A percentile compares a stretch with the other conserved stretches of the same genome.
phyloP scores from a whole-genome alignment of 37 sponge, comb jelly and placozoan species.

The Bolinopsis microptera region DNA sequence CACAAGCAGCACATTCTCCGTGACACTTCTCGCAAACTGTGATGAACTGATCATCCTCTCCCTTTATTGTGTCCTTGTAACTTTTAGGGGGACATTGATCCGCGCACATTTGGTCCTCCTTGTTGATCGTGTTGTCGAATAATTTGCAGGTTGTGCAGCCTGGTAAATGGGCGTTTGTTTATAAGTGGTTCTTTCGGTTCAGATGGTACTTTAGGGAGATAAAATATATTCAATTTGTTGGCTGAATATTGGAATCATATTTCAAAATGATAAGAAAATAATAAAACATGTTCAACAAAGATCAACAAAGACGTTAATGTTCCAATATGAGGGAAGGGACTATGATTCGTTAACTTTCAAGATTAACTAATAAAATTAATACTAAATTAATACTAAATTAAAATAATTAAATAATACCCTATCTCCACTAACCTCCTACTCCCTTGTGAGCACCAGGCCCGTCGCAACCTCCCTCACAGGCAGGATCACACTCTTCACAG shows the following conservation, averaged over 20 bases:
- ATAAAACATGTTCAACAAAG: no score
- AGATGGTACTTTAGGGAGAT: no score
- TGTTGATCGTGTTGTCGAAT: not conserved
- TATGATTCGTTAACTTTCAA: no score
- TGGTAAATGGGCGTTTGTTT: not conserved
- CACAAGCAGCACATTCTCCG: not conserved
- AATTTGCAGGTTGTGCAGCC: not conserved
- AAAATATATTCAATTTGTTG: no score
- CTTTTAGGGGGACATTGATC: not conserved
- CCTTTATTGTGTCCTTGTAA: conserved; percentile 1
- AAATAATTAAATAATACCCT: no score
- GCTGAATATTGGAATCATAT: no score
- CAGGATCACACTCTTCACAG: not conserved
- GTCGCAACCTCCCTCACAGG: not conserved
- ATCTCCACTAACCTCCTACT: conserved; percentile 25
- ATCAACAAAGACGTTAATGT: no score
- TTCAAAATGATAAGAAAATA: no score
- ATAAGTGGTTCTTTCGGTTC: no score
- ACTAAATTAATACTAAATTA: no score
- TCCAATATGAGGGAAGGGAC: no score
- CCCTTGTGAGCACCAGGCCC: not conserved
- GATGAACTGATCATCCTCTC: not conserved
- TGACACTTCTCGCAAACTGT: not conserved
- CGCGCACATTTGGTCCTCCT: not conserved
- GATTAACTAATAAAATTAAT: no score